Conservation (phyloP, 92 coral and sea anemone genomes). For the Siderastrea radians region DNA sequence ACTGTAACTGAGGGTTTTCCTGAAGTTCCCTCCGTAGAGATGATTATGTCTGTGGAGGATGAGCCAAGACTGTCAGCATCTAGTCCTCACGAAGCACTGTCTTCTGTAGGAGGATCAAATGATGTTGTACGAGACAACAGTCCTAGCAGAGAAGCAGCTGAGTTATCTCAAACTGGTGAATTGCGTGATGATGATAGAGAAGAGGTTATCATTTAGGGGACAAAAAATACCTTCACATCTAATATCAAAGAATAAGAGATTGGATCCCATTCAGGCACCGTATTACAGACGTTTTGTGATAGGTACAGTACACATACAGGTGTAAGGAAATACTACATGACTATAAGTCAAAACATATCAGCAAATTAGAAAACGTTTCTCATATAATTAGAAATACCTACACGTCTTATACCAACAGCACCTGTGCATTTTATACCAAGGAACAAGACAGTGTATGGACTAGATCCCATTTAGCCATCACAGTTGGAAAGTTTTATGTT, state of each 20-base stretch:
- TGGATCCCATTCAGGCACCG: too few relatives aligned
- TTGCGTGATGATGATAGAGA: background rate
- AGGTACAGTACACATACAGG: too few relatives aligned
- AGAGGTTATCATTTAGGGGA: background rate
- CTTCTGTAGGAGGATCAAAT: background rate
- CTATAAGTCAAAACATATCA: too few relatives aligned
- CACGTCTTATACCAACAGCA: background rate
- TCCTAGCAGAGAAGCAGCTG: background rate
- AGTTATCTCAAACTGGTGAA: background rate
- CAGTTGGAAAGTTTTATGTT: too few relatives aligned
- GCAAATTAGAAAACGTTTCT: too few relatives aligned
- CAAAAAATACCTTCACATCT: background rate
- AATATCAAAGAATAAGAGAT: too few relatives aligned
- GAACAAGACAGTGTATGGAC: too few relatives aligned
- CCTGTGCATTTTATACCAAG: too few relatives aligned
- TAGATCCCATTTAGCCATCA: too few relatives aligned
- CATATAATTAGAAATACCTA: background rate
- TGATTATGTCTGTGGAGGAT: background rate
- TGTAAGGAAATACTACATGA: too few relatives aligned
- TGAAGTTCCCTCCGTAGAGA: background rate
- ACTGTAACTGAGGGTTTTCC: background rate
- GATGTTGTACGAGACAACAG: background rate
- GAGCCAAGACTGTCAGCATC: background rate
- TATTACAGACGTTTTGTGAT: too few relatives aligned
- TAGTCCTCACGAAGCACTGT: background rate